phyloP scores from a whole-genome alignment of 64 coral and sea anemone genomes.

The Actinia equina region DNA sequence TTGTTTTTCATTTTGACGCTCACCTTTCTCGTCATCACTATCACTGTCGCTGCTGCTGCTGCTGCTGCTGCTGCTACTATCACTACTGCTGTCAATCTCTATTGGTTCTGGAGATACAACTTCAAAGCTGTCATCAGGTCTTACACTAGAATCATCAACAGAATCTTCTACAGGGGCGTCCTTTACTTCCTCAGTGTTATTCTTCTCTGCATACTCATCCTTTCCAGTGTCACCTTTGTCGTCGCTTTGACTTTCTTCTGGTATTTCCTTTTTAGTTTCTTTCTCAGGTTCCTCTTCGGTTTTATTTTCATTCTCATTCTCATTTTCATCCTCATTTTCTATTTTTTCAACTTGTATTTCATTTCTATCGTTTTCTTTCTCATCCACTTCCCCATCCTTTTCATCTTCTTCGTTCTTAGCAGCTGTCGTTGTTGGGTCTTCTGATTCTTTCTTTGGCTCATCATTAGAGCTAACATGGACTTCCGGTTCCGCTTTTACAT shows the following conservation, averaged over 20 bases:
- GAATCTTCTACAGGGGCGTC: neutral
- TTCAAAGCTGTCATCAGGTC: neutral
- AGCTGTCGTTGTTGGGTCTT: neutral
- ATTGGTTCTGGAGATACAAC: constrained; percentile 26
- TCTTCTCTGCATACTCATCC: constrained; percentile 8
- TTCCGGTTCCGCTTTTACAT: neutral
- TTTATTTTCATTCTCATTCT: constrained; percentile 9
- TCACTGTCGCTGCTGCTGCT: constrained; percentile 41
- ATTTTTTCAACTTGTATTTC: too few species aligned
- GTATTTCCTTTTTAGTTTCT: constrained; percentile 10
- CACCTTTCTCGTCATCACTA: constrained; percentile 39
- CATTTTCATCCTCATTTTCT: neutral
- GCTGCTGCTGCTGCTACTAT: constrained; percentile 39
- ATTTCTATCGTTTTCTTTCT: too few species aligned
- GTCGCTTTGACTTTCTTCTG: neutral
- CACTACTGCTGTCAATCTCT: constrained; percentile 46
- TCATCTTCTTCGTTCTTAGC: too few species aligned
- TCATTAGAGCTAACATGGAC: neutral
- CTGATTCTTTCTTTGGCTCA: neutral
- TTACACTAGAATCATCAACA: neutral
- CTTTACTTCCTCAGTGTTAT: neutral
- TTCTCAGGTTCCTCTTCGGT: constrained; percentile 7
- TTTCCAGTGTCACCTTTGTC: neutral
- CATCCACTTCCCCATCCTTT: too few species aligned
- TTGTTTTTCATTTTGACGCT: neutral